Evolutionary conservation across 2,888 invertebrate species (phyloP).

Genomic region (Parascotia fuliginaria): DNA sequence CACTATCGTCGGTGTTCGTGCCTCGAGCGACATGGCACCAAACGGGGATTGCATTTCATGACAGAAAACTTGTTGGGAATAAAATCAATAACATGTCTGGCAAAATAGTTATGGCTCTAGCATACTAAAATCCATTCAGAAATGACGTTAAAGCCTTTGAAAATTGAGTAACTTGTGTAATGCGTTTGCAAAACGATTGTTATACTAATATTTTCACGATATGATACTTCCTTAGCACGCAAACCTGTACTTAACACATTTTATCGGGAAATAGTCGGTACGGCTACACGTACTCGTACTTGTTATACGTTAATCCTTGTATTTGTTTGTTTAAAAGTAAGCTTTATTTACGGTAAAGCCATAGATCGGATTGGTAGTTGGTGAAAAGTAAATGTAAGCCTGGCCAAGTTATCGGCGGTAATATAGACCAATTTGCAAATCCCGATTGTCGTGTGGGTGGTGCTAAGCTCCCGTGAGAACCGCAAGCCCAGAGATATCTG

Average conservation of each 20-base stretch:
- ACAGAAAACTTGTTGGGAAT: slow-evolving; percentile 49
- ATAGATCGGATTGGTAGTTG: slow-evolving; percentile 21
- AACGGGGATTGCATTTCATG: slow-evolving; percentile 64
- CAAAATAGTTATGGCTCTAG: slow-evolving; percentile 12
- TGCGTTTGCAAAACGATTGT: slow-evolving; percentile 41
- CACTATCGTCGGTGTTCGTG: slow-evolving; percentile 49
- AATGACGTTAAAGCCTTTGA: slow-evolving; percentile 30
- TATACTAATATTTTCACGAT: slow-evolving; percentile 48
- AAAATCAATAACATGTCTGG: slow-evolving; percentile 45
- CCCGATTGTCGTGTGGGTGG: slow-evolving; percentile 55
- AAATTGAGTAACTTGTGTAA: slow-evolving; percentile 42
- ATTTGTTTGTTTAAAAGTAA: slow-evolving; percentile 17
- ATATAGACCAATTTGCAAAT: slow-evolving; percentile 59
- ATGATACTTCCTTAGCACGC: slow-evolving; percentile 54
- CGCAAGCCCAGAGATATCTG: slow-evolving; percentile 42
- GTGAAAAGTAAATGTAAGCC: slow-evolving; percentile 29
- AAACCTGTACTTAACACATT: slow-evolving; percentile 53
- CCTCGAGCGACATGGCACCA: slow-evolving; percentile 68
- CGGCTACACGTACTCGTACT: slow-evolving; percentile 31
- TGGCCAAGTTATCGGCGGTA: slow-evolving; percentile 44
- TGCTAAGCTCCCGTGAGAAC: slow-evolving; percentile 56
- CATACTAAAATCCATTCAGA: slow-evolving; percentile 28
- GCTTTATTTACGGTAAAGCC: slow-evolving; percentile 34
- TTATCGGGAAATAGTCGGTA: slow-evolving; percentile 36
- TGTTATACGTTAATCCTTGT: slow-evolving; percentile 28